Percentiles rank a stretch among this genome's conserved stretches.
These are phyloP conservation scores for Catagonus wagneri DNA, from an alignment of 2,113 vertebrate species.

Conservation along the genomic window DNA sequence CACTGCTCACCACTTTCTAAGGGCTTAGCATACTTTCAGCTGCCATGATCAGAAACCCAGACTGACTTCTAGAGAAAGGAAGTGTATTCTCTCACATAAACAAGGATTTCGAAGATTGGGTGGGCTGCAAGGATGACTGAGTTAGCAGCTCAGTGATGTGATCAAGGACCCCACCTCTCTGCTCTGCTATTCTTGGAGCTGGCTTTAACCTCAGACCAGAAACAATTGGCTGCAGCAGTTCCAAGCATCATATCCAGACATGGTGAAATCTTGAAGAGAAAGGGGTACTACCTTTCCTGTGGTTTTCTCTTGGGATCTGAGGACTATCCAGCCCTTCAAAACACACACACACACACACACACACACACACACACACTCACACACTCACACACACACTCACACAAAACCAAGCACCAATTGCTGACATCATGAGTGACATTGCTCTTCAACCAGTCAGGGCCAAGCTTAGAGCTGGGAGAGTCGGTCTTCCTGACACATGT, in stretches of 20 bases:
- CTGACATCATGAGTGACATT: not conserved
- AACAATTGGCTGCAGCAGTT: not conserved
- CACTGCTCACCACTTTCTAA: slow-evolving; percentile 23
- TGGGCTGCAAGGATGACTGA: not conserved
- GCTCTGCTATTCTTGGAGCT: not conserved
- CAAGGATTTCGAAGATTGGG: not conserved
- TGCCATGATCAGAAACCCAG: slow-evolving; percentile 9
- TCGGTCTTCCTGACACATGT: not conserved
- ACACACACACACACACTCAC: no score
- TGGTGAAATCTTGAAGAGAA: not conserved
- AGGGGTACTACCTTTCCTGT: not conserved
- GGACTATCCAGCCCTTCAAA: not conserved
- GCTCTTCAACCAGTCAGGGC: not conserved
- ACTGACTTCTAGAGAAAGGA: slow-evolving; percentile 31
- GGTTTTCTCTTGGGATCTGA: not conserved
- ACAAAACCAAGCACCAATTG: not conserved
- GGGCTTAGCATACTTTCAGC: slow-evolving; percentile 15
- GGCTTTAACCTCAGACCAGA: not conserved
- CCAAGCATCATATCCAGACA: not conserved
- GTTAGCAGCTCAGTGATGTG: not conserved
- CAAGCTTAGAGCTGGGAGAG: not conserved
- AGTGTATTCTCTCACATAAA: not conserved
- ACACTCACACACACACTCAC: no score
- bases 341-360: not conserved
- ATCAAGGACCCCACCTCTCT: not conserved